Evolutionary conservation across 2,888 invertebrate species (phyloP).

Genomic region (Mechanitis mazaeus): DNA sequence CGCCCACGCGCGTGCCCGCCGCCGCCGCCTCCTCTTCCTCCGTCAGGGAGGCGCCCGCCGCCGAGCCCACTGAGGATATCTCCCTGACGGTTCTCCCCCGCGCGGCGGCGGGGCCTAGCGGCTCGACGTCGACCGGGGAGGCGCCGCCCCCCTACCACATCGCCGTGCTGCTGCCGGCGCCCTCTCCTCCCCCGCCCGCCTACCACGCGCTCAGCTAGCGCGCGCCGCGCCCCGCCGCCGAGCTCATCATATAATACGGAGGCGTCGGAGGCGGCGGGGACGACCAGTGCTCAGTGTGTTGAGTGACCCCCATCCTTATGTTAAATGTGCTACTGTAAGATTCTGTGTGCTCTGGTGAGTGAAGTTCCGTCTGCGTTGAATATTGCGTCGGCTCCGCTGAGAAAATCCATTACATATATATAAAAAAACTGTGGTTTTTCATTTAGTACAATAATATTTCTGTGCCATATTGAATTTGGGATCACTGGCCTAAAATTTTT

Average conservation of each 20-base stretch:
- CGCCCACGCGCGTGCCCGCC: slow-evolving; percentile 15
- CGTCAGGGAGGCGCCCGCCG: slow-evolving; percentile 30
- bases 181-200: slow-evolving; percentile 77
- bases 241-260: slow-evolving; percentile 58
- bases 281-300: background rate
- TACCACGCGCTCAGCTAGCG: slow-evolving; percentile 85
- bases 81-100: slow-evolving; percentile 52
- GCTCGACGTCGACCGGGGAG: slow-evolving; percentile 61
- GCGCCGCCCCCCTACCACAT: slow-evolving; percentile 90
- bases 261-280: background rate
- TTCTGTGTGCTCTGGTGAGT: too few relatives aligned
- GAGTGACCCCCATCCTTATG: background rate
- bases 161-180: slow-evolving; percentile 82
- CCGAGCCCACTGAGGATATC: slow-evolving; percentile 58
- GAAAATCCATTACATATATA: too few relatives aligned
- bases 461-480: too few relatives aligned
- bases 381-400: too few relatives aligned
- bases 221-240: slow-evolving; percentile 36
- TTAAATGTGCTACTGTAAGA: background rate
- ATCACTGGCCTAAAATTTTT: too few relatives aligned
- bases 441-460: too few relatives aligned
- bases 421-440: too few relatives aligned
- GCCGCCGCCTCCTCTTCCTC: background rate
- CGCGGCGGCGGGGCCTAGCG: slow-evolving; percentile 43
- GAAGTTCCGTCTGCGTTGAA: too few relatives aligned